Conservation (phyloP, 2,797 vertebrate genomes). For the Lagodon rhomboides region DNA sequence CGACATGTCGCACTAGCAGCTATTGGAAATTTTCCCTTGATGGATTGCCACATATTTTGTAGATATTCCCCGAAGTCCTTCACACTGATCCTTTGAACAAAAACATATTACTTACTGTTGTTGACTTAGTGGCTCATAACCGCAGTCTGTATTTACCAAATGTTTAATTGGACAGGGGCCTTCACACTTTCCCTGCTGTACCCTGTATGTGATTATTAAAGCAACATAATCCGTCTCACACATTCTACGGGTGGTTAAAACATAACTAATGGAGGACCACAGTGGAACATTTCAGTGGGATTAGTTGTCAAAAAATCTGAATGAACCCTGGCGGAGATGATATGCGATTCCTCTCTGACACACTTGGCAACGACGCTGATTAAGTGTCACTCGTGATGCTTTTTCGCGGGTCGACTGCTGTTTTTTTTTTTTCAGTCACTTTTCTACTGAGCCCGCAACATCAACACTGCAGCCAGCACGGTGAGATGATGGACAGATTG, state of each 20-base stretch:
- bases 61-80: no score
- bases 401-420: not conserved
- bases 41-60: no score
- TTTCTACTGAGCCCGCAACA: not conserved
- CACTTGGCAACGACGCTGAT: constrained; percentile 20
- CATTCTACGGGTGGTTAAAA: not conserved
- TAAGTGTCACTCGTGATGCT: not conserved
- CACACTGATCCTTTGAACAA: no score
- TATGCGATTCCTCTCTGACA: constrained; percentile 2
- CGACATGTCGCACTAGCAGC: no score
- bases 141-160: no score
- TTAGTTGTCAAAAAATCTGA: constrained; percentile 24
- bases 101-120: no score
- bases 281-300: not conserved
- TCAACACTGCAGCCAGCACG: not conserved
- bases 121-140: no score
- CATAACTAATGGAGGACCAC: not conserved
- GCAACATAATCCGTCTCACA: not conserved
- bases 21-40: no score
- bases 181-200: no score
- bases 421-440: not conserved
- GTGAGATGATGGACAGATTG: constrained; percentile 52
- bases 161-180: no score
- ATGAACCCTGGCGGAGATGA: constrained; percentile 16
- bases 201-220: not conserved